phyloP scores from a whole-genome alignment of 2,888 invertebrate genomes.

The Cantharis rufa region DNA sequence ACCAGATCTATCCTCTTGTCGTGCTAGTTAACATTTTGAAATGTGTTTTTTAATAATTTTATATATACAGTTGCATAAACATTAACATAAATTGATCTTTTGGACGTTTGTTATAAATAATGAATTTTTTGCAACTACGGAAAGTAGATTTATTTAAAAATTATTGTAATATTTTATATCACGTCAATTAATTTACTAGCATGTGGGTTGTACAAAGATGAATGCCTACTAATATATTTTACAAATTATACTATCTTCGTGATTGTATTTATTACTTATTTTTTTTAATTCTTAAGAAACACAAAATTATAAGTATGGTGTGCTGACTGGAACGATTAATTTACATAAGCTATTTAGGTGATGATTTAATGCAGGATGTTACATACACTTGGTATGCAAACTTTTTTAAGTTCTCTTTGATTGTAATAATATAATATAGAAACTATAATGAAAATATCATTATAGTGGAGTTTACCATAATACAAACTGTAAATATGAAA shows the following conservation, averaged over 20 bases:
- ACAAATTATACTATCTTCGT: background rate
- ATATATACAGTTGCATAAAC: background rate
- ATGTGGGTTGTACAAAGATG: background rate
- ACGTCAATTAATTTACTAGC: background rate
- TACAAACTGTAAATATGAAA: background rate
- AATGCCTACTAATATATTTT: background rate
- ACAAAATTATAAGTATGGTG: background rate
- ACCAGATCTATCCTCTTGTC: constrained; percentile 61
- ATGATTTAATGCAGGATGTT: background rate
- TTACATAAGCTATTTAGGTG: background rate
- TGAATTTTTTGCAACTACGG: background rate
- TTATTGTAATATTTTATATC: background rate
- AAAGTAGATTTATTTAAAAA: background rate
- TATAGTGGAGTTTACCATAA: background rate
- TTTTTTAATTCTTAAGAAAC: background rate
- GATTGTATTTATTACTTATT: background rate
- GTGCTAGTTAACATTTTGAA: constrained; percentile 59
- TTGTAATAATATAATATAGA: background rate
- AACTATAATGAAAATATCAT: background rate
- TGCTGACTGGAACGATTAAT: background rate
- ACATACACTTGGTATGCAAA: background rate
- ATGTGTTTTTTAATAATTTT: background rate
- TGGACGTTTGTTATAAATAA: background rate
- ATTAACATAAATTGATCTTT: background rate
- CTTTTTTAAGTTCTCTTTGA: background rate